These are phyloP conservation scores for Scaptomyza cyrtandrae DNA, from an alignment of 2,888 invertebrate genomes.

Conservation along the genomic window DNA sequence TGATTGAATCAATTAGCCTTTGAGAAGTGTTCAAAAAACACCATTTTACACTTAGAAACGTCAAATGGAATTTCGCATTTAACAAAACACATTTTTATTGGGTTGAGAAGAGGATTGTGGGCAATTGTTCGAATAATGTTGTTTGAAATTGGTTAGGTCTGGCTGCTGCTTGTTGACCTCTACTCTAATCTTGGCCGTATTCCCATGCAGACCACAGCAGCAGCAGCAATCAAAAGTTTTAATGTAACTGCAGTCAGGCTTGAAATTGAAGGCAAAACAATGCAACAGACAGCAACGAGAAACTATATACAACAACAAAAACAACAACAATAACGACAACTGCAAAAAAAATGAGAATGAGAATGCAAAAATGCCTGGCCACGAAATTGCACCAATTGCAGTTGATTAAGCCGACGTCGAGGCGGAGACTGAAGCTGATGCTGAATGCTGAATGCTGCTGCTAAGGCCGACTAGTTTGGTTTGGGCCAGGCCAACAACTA, in stretches of 20 bases:
- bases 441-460: not conserved
- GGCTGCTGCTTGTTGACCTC: constrained; percentile 25
- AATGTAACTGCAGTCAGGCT: constrained; percentile 71
- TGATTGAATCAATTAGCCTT: constrained; percentile 35
- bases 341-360: constrained; percentile 56
- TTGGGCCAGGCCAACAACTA: constrained; percentile 17
- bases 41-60: constrained; percentile 6
- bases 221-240: constrained; percentile 72
- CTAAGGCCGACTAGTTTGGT: constrained; percentile 1
- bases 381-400: constrained; percentile 75
- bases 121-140: constrained; percentile 25
- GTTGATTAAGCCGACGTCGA: constrained; percentile 69
- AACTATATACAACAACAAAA: constrained; percentile 28
- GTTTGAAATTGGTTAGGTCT: not conserved
- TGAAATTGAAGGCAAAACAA: constrained; percentile 69
- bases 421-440: constrained; percentile 10
- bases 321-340: constrained; percentile 11
- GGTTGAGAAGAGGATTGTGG: not conserved
- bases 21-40: constrained; percentile 1
- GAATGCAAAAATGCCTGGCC: constrained; percentile 67
- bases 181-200: constrained; percentile 44
- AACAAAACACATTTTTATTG: constrained; percentile 5
- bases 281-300: constrained; percentile 40
- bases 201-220: constrained; percentile 51
- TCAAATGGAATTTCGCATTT: not conserved